A percentile compares a stretch with the other conserved stretches of the same genome.
Evolutionary conservation across 2,113 vertebrate species (phyloP).

Genomic region (Apeltes quadracus): DNA sequence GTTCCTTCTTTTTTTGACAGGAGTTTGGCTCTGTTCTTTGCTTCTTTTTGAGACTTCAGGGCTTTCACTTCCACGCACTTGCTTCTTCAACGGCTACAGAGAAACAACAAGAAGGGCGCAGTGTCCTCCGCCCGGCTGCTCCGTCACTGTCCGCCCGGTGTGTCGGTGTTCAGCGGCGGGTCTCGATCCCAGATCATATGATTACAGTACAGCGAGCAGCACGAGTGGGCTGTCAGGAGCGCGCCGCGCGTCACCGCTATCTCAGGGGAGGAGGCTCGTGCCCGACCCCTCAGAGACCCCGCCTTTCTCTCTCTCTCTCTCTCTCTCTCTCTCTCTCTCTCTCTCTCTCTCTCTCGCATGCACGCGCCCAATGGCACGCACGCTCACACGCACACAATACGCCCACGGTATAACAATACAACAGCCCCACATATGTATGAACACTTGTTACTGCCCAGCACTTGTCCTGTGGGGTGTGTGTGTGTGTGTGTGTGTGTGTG

Average conservation of each 20-base stretch:
- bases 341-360: not conserved
- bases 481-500: constrained; percentile 17
- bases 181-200: constrained; percentile 73
- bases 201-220: constrained; percentile 66
- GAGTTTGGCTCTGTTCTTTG: constrained; percentile 21
- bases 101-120: not conserved
- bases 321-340: not conserved
- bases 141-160: constrained; percentile 46
- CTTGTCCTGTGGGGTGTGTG: constrained; percentile 6
- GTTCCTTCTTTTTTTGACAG: constrained; percentile 34
- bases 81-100: constrained; percentile 14
- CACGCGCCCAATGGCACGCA: not conserved
- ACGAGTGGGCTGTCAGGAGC: constrained; percentile 58
- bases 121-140: constrained; percentile 37
- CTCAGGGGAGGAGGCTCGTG: constrained; percentile 48
- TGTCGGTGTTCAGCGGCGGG: constrained; percentile 61
- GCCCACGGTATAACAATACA: constrained; percentile 45
- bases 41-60: constrained; percentile 1
- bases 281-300: constrained; percentile 30
- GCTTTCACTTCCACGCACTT: constrained; percentile 11
- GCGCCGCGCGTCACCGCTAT: constrained; percentile 65
- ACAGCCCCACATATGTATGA: constrained; percentile 53
- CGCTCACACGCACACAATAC: not conserved
- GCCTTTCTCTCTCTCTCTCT: constrained; percentile 8
- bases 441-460: constrained; percentile 72